These are phyloP conservation scores for Melieria omissa DNA, from an alignment of 2,888 invertebrate species.

Conservation along the genomic window DNA sequence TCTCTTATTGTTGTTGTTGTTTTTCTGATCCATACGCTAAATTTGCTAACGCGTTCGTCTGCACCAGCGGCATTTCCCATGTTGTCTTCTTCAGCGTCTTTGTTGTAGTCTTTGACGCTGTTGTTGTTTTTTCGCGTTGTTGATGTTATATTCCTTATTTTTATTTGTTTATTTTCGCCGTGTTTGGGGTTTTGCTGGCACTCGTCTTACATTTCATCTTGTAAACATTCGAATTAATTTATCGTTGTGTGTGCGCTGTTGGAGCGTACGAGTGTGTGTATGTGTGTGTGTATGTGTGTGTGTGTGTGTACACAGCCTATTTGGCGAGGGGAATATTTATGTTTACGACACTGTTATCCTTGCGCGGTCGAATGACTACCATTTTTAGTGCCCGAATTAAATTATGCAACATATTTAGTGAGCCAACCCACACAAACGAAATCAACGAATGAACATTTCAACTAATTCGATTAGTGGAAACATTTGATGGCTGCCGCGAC, in stretches of 20 bases:
- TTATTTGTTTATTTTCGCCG: slow-evolving; percentile 44
- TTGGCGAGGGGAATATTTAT: slow-evolving; percentile 42
- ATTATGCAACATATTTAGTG: too few relatives aligned
- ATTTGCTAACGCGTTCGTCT: too few relatives aligned
- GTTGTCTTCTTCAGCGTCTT: too few relatives aligned
- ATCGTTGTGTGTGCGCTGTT: slow-evolving; percentile 44
- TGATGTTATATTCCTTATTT: slow-evolving; percentile 35
- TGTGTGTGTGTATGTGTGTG: slow-evolving; percentile 5
- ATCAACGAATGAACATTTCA: too few relatives aligned
- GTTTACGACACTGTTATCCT: slow-evolving; percentile 38
- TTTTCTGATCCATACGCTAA: too few relatives aligned
- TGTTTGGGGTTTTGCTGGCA: slow-evolving; percentile 29
- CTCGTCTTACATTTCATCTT: slow-evolving; percentile 36
- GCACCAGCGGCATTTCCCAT: too few relatives aligned
- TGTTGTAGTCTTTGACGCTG: not conserved
- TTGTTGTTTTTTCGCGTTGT: not conserved
- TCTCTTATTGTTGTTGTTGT: too few relatives aligned
- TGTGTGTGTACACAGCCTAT: not conserved
- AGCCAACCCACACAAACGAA: too few relatives aligned
- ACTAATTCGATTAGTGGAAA: too few relatives aligned
- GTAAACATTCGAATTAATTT: slow-evolving; percentile 60
- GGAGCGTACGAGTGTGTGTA: not conserved
- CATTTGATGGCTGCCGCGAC: too few relatives aligned
- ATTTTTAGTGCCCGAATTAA: not conserved
- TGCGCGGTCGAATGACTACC: slow-evolving; percentile 11